Base-by-base conservation (phyloP, 1,140 invertebrate species). In the Lasioglossum albipes region DNA sequence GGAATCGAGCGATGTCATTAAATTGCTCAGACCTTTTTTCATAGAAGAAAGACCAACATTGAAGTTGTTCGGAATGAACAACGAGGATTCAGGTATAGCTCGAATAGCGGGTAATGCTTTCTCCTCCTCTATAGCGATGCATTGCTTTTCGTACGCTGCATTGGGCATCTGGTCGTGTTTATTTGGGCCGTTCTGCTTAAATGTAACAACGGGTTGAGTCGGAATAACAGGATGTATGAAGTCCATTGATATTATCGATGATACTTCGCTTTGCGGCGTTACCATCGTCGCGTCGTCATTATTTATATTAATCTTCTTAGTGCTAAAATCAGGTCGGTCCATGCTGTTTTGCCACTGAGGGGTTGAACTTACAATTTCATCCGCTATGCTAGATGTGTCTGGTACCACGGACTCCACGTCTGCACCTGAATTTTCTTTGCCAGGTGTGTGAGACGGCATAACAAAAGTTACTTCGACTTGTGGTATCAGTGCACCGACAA, bases 391-490 rank as follows among this genome's bases (percentile, higher is more conserved):
- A 84, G 96, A 97, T 20, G 96, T 96, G 92, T 97, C 96, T 3
- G 96, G 95, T 57, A 97, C 94, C 59, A 97, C 96, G 72, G 96
- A 97, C 91, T 97, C 96, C 41, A 96, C 93, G 94, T 97, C 96
- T 69, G 96, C 95, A 74, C 95, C 95, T 64, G 96, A 97, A 82
- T 96, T 97, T 94, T 97, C 96, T 91, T 97, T 96, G 27, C 96
- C 96, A 71, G 96, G 95, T 88, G 95, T 96, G 88, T 95, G 95
- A 49, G 96, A 96, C 74, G 97, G 96, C 95, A 98, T 97, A 65
- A 98, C 96, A 81, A 98, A 95, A 0, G 97, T 98, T 59, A 98
- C 93, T 93, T 98, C 97, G 10, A 98, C 94, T 91, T 98, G 97
- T 20, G 97, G 96, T 75, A 98, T 94, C 65, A 97, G 93, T 52